These are phyloP conservation scores for Calliopum simillimum DNA, from an alignment of 2,888 invertebrate species.

Conservation along the genomic window DNA sequence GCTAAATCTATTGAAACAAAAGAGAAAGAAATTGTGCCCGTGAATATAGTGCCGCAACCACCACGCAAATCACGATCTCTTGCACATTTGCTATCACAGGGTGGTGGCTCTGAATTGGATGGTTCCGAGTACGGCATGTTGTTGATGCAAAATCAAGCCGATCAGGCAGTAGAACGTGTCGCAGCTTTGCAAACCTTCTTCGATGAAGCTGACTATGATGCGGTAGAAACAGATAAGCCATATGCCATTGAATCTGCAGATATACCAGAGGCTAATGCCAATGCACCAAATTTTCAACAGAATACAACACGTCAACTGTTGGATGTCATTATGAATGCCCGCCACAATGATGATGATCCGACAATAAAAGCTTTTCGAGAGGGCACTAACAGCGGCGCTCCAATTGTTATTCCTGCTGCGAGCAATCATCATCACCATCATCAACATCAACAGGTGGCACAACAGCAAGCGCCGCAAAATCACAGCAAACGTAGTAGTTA, in stretches of 20 bases:
- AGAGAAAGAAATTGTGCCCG: slow-evolving; percentile 81
- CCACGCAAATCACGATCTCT: slow-evolving; percentile 81
- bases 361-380: slow-evolving; percentile 64
- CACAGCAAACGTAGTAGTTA: slow-evolving; percentile 43
- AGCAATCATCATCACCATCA: slow-evolving; percentile 51
- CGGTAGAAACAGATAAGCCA: slow-evolving; percentile 52
- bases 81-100: slow-evolving; percentile 76
- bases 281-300: slow-evolving; percentile 56
- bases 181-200: slow-evolving; percentile 61
- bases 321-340: slow-evolving; percentile 71
- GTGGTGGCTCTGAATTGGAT: slow-evolving; percentile 61
- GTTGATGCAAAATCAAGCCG: slow-evolving; percentile 68
- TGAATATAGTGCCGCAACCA: slow-evolving; percentile 83
- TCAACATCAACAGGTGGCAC: neutral
- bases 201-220: slow-evolving; percentile 61
- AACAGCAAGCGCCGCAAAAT: slow-evolving; percentile 4
- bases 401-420: slow-evolving; percentile 13
- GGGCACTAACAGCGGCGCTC: slow-evolving; percentile 53
- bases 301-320: slow-evolving; percentile 71
- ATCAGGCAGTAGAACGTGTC: slow-evolving; percentile 53
- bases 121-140: slow-evolving; percentile 65
- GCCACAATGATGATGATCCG: slow-evolving; percentile 67
- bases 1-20: slow-evolving; percentile 48
- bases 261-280: slow-evolving; percentile 50
- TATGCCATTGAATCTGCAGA: slow-evolving; percentile 54